These are phyloP conservation scores for Campoplex nolae DNA, from an alignment of 2,888 invertebrate genomes.

Conservation along the genomic window DNA sequence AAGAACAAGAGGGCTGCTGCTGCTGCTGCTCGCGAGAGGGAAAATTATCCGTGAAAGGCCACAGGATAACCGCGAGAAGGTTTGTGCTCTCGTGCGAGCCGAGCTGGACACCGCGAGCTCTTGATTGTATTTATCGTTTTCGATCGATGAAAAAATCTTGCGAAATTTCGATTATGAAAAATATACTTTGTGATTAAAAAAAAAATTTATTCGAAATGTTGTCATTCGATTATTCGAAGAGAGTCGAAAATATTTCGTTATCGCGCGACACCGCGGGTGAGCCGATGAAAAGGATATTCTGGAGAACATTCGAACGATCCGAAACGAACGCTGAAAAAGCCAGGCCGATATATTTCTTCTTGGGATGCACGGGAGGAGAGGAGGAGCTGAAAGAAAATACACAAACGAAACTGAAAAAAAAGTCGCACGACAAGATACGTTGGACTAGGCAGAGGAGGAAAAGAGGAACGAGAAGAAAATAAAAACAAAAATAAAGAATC, in stretches of 20 bases:
- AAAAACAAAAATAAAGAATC: conserved; percentile 1
- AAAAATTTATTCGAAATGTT: too few species aligned
- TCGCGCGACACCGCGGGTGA: too few species aligned
- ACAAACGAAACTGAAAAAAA: conserved; percentile 19
- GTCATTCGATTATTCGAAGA: too few species aligned
- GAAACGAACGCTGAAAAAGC: not conserved
- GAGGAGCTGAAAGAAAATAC: conserved; percentile 4
- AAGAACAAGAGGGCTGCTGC: not conserved
- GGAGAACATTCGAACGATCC: not conserved
- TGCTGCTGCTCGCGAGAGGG: conserved; percentile 5
- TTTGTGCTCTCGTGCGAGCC: conserved; percentile 27
- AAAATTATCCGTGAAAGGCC: conserved; percentile 61
- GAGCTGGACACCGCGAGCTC: not conserved
- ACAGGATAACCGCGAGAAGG: conserved; percentile 22
- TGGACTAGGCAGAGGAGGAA: not conserved
- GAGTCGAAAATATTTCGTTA: too few species aligned
- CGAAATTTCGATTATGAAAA: too few species aligned
- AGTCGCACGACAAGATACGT: not conserved
- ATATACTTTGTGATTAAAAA: too few species aligned
- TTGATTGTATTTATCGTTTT: conserved; percentile 64
- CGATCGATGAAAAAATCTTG: conserved; percentile 39
- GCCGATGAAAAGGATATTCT: not conserved
- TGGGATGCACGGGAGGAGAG: too few species aligned
- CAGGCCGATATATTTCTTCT: not conserved
- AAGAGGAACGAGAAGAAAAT: not conserved